phyloP scores from a whole-genome alignment of 2,113 vertebrate species.

The Carlito syrichta region DNA sequence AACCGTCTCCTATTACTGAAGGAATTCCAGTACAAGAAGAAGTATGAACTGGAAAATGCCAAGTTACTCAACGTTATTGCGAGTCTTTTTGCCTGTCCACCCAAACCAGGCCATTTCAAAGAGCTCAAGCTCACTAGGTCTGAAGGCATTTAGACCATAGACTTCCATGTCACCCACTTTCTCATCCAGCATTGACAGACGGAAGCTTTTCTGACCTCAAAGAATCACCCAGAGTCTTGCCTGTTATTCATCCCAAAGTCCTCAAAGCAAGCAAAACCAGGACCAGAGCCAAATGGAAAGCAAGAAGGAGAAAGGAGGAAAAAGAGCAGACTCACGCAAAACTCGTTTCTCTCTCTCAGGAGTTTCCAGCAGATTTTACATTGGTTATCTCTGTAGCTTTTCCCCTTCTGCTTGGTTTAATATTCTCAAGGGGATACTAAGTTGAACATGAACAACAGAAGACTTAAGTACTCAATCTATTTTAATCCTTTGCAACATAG shows the following conservation, averaged over 20 bases:
- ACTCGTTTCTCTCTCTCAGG: not conserved
- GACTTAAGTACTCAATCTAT: conserved; percentile 43
- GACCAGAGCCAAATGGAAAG: not conserved
- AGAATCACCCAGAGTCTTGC: not conserved
- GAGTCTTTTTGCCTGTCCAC: not conserved
- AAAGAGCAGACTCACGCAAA: not conserved
- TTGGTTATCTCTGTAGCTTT: not conserved
- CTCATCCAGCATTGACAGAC: not conserved
- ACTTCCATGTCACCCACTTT: not conserved
- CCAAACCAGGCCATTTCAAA: not conserved
- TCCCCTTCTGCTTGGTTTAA: conserved; percentile 11
- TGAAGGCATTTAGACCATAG: not conserved
- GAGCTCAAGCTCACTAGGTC: not conserved
- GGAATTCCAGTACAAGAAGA: not conserved
- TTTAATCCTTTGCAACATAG: conserved; percentile 57
- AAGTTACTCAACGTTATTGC: not conserved
- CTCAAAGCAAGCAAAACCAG: not conserved
- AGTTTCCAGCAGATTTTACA: not conserved
- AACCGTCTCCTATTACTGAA: not conserved
- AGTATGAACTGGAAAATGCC: not conserved
- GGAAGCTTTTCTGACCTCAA: not conserved
- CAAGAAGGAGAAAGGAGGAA: not conserved
- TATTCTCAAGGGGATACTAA: conserved; percentile 40
- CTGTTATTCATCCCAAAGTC: not conserved
- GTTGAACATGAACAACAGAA: not conserved